These are phyloP conservation scores for Otus scops DNA, from an alignment of 2,797 vertebrate species.

Conservation along the genomic window DNA sequence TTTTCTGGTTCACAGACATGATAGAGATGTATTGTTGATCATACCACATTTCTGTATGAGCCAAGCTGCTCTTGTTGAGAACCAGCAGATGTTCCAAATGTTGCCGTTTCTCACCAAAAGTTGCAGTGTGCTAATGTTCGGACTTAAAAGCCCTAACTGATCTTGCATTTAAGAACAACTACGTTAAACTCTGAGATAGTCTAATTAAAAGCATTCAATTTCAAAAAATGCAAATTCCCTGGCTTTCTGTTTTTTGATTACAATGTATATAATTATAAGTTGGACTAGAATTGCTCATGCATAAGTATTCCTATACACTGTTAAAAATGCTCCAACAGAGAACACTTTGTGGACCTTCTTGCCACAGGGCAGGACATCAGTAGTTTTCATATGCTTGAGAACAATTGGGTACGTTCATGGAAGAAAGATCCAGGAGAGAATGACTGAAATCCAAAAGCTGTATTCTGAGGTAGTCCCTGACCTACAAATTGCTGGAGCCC, in stretches of 20 bases:
- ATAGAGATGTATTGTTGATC: background rate
- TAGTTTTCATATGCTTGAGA: background rate
- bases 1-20: background rate
- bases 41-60: background rate
- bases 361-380: background rate
- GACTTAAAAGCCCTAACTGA: background rate
- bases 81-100: background rate
- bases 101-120: background rate
- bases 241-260: background rate
- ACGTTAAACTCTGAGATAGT: background rate
- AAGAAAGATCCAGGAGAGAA: background rate
- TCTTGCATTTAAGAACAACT: background rate
- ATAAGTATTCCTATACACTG: background rate
- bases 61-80: background rate
- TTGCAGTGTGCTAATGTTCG: background rate
- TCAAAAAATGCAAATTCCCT: accelerated
- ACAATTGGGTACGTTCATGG: background rate
- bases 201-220: background rate
- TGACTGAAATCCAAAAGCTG: background rate
- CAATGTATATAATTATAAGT: background rate
- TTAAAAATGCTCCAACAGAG: background rate
- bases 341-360: background rate
- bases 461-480: background rate
- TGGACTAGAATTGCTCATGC: background rate
- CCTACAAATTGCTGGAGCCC: background rate